phyloP scores from a whole-genome alignment of 1,140 invertebrate species.

The Sitodiplosis mosellana region DNA sequence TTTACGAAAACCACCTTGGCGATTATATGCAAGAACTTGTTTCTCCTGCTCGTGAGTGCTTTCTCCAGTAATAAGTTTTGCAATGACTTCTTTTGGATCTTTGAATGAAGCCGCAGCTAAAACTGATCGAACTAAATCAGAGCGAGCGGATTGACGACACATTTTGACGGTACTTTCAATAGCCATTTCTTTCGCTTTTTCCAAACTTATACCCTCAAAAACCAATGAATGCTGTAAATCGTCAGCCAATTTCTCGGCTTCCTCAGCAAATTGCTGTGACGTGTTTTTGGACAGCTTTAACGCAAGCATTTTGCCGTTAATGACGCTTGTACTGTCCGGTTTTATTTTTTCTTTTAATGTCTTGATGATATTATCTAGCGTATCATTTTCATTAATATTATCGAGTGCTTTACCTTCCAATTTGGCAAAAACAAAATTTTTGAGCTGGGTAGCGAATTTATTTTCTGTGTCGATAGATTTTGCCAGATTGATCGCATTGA shows the following conservation, averaged over 20 bases:
- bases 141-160: background rate
- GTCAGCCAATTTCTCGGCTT: constrained; percentile 1
- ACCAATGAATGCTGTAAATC: constrained; percentile 1
- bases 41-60: background rate
- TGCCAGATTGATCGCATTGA: too few relatives aligned
- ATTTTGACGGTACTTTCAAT: too few relatives aligned
- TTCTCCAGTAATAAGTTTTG: background rate
- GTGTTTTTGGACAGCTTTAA: background rate
- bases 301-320: background rate
- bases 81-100: background rate
- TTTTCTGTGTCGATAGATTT: too few relatives aligned
- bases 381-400: too few relatives aligned
- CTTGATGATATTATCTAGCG: too few relatives aligned
- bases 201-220: background rate
- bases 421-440: too few relatives aligned
- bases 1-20: background rate
- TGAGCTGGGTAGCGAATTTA: too few relatives aligned
- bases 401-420: too few relatives aligned
- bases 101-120: background rate
- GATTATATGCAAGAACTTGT: too few relatives aligned
- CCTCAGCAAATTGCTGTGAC: background rate
- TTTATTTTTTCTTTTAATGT: too few relatives aligned
- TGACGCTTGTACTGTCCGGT: too few relatives aligned
- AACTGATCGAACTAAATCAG: background rate
- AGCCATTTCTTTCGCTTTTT: constrained; percentile 2